Base-by-base conservation (phyloP, 2,797 vertebrate species). In the Propithecus perrieri region DNA sequence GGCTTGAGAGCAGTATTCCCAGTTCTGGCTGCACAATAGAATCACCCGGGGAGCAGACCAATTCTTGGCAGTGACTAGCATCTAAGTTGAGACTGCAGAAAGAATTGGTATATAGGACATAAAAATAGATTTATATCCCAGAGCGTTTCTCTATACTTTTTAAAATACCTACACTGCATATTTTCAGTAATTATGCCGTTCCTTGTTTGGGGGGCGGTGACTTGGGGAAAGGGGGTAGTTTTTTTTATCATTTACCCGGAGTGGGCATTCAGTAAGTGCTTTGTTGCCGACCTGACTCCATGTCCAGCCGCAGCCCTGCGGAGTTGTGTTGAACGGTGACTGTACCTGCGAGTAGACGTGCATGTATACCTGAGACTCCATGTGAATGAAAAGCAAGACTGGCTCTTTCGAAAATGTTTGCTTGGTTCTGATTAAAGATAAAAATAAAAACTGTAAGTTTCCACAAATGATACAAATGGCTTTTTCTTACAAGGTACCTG, bases 321-420 rank as follows among this genome's bases (percentile, higher is more conserved):
- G 75, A 53, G 92, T 57, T 35, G 13, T 55, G 9, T 7, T 89
- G 86, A 93, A 35, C 79, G 28, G 15, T 61, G 43, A 65, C 57
- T 90, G 11, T 71, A 50, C 79, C 85, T 67, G 28, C 17, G 7
- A 79, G 85, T n/a, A 76, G 78, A 74, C 4, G 2, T 63, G 50
- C 78, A 22, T 88, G 43, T 80, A 28, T 81, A 33, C 41, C 20
- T 38, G 55, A 78, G 0, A 0, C 26, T 89, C 61, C 5, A 10
- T 7, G 43, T 83, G 76, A 92, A 78, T 79, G 74, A 89, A 95
- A 92, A 90, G 50, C 46, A 91, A 67, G 30, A 61, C 91, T 71
- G n/a, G 38, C 85, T 92, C 88, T 85, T 95, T 97, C 85, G 88
- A 53, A 96, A 92, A 89, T 80, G 41, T 85, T 96, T 85, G 83